A percentile compares a stretch with the other conserved stretches of the same genome.
phyloP scores from a whole-genome alignment of 2,888 invertebrate genomes.

The Oeneis ivallda region DNA sequence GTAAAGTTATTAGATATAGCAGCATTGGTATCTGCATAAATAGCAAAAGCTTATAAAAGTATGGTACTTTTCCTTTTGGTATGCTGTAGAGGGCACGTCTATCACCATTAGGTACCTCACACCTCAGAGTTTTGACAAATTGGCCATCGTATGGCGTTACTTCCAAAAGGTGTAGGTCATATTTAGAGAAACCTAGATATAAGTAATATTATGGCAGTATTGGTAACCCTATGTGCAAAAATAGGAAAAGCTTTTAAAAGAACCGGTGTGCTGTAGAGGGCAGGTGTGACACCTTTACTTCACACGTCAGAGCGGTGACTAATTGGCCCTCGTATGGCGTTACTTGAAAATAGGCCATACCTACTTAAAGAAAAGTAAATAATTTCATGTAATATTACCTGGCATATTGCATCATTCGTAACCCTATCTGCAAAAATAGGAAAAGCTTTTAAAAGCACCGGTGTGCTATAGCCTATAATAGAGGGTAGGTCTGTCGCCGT shows the following conservation, averaged over 20 bases:
- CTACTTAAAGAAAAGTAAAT: not conserved
- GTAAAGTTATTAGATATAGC: too few species aligned
- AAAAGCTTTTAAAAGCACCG: conserved; percentile 9
- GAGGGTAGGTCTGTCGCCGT: conserved; percentile 47
- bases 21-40: too few species aligned
- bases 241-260: conserved; percentile 9
- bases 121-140: conserved; percentile 53
- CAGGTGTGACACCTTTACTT: conserved; percentile 50
- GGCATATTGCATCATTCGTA: not conserved
- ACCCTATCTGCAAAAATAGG: not conserved
- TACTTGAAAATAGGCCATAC: not conserved
- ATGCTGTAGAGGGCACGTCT: conserved; percentile 42
- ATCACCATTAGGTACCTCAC: conserved; percentile 50
- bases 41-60: too few species aligned
- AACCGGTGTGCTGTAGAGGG: not conserved
- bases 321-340: conserved; percentile 38
- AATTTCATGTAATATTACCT: not conserved
- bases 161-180: not conserved
- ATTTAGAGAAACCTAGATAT: not conserved
- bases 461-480: not conserved
- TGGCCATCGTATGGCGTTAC: conserved; percentile 25
- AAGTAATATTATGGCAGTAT: too few species aligned
- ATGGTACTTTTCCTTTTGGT: too few species aligned
- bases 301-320: conserved; percentile 54
- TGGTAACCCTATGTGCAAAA: not conserved